Evolutionary conservation across 2,888 invertebrate species (phyloP), one percentile per base, ranked within the genome.

Genomic region (Drosophila setosimentum): DNA sequence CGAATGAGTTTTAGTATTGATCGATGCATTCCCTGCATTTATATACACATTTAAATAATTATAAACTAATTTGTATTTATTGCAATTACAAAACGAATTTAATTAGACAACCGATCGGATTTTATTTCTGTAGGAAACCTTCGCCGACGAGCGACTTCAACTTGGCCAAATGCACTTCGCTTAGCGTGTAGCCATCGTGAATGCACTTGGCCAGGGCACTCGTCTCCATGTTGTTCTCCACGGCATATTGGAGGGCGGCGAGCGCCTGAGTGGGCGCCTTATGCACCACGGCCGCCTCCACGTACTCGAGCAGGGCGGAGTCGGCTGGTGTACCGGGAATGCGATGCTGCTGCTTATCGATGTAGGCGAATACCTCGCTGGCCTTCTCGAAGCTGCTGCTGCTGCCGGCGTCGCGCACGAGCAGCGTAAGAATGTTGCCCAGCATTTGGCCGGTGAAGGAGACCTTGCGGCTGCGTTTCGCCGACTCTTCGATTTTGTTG

Each of bases 381-480:
- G 95, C 94, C 76, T 94, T 94, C 4, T 94, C 93, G 73, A 95
- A 94, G 68, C 94, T 93, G 64, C 94, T 93, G 29, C 93, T 92
- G 11, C 85, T 93, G 63, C 94, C 93, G 30, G 93, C 92, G 11
- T 85, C 86, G 4, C 93, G 91, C 2, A 93, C 86, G 5, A 91
- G 61, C 16, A 95, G 80, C 0, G 92, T 92, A 72, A 96, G 92
- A 45, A 96, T 93, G 82, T 95, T 94, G 6, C 95, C 95, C 54
- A 96, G 91, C 93, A 95, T 94, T 68, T 94, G 93, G 1, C 95
- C 96, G 11, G 95, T 94, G 92, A 95, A 95, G 16, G 91, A 85
- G 10, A 92, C 74, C 33, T 84, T 90, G 6, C 62, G 71, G 2
- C 66, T 55, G 11, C 82, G 92, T 72, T 73, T 92, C 78, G 76